Evolutionary conservation across 1,140 invertebrate species (phyloP).

Genomic region (Tigriopus japonicus): DNA sequence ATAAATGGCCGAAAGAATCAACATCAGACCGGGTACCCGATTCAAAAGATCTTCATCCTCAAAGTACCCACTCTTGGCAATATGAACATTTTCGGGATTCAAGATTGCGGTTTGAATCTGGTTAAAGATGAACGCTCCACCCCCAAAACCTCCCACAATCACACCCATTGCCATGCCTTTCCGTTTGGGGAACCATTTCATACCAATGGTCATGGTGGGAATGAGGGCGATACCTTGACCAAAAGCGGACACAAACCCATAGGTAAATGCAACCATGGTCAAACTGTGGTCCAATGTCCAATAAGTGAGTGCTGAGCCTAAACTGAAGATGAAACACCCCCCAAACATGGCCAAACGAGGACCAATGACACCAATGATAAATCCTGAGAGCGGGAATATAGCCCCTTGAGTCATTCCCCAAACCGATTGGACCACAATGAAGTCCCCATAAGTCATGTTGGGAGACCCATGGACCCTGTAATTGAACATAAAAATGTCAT

Average conservation of each 20-base stretch:
- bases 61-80: conserved; percentile 17
- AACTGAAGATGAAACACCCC: background rate
- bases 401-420: conserved; percentile 15
- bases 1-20: conserved; percentile 16
- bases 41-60: conserved; percentile 11
- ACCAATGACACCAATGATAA: conserved; percentile 11
- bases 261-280: conserved; percentile 13
- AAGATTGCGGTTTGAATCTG: conserved; percentile 26
- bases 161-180: conserved; percentile 25
- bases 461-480: conserved; percentile 13
- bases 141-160: conserved; percentile 26
- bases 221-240: conserved; percentile 15
- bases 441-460: conserved; percentile 15
- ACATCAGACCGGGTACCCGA: conserved; percentile 16
- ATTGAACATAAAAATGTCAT: no score
- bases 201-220: conserved; percentile 10
- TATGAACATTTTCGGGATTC: conserved; percentile 24
- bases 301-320: conserved; percentile 11
- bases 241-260: conserved; percentile 14
- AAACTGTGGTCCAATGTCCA: conserved; percentile 6
- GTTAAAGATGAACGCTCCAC: conserved; percentile 26
- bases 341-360: background rate
- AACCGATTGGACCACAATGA: conserved; percentile 11
- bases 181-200: conserved; percentile 24
- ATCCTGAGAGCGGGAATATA: conserved; percentile 10